Evolutionary conservation across 2,113 vertebrate species (phyloP), one percentile per base, ranked within the genome.

Genomic region (Bos indicus): DNA sequence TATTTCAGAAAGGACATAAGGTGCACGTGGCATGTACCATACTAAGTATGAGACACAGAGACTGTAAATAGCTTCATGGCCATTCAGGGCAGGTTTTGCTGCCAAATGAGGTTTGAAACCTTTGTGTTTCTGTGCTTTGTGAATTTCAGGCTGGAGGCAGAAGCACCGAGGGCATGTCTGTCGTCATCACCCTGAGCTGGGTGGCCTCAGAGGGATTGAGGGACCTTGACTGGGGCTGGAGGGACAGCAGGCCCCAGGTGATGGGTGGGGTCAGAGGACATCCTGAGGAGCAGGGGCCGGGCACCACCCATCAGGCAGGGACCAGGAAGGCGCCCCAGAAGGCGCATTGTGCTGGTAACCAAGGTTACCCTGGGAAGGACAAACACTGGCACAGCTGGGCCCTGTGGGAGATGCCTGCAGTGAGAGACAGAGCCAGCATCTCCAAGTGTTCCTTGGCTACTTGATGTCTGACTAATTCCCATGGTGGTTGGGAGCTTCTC

Each of bases 391-490:
- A 19, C 16, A 54, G 43, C 10, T 33, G 0, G 0, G 26, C 14
- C 26, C 77, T 85, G n/a, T 48, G 56, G 64, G 85, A 82, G 56
- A 25, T 0, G 3, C 59, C 60, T 88, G 62, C 89, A 40, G 74
- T 14, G 83, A 14, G 17, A 12, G 33, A 90, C 43, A n/a, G 52
- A 88, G 51, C 17, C 25, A 43, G 96, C 7, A 1, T 33, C 46
- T 74, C n/a, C 21, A 23, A 74, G 74, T 6, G 21, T 57, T 26
- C 36, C 80, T 94, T 59, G 40, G 92, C 83, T 64, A 95, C 48
- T 67, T 33, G 71, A 57, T 23, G 13, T 93, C 71, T 82, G 48
- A 91, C 86, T 97, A 59, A 88, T 97, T 97, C 96, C 95, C 83
- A 9, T 95, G 40, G 36, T 71, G 7, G 46, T 6, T 33, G 46